Evolutionary conservation across 2,888 invertebrate genomes (phyloP), one percentile per base, ranked within the genome.

Genomic region (Harpalus rubripes): DNA sequence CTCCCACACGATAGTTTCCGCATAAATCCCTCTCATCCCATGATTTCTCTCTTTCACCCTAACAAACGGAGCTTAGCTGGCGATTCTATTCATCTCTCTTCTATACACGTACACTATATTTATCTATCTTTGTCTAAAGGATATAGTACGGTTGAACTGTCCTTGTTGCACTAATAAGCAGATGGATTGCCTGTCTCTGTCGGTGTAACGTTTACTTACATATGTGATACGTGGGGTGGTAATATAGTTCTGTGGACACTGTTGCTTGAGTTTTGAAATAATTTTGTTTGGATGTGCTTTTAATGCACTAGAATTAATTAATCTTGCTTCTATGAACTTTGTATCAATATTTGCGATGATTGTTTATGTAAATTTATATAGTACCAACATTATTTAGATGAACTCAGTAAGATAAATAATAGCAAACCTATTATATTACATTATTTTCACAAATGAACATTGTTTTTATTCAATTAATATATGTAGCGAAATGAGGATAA

Each of bases 211-310:
- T 74, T 74, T 74, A 74, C 72, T 74, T 74, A 74, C 72, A 74
- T 74, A 44, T 74, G 72, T 74, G 72, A 74, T 74, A 44, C 44
- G 44, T 39, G 39, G 68, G 6, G 16, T 74, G 44, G 44, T 44
- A 44, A 44, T 44, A 74, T 44, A 74, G 72, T 18, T 68, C 39
- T 68, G 68, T 44, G 72, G 72, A 74, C 44, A 74, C 41, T 74
- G 72, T 74, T 74, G 72, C 68, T 32, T 52, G 32, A 68, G 68
- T 74, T 74, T 74, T 74, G 41, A 74, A 74, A 74, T 74, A 18
- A 74, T 74, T 74, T 74, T 72, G 68, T 72, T 65, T 65, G 65
- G 65, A 12, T 65, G 68, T 39, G 68, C 68, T 72, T 72, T 72
- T 72, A 72, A 39, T 72, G 68, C 41, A 72, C 15, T 16, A n/a